Conservation (phyloP, 2,888 invertebrate species). For the Caenorhabditis sulstoni region DNA sequence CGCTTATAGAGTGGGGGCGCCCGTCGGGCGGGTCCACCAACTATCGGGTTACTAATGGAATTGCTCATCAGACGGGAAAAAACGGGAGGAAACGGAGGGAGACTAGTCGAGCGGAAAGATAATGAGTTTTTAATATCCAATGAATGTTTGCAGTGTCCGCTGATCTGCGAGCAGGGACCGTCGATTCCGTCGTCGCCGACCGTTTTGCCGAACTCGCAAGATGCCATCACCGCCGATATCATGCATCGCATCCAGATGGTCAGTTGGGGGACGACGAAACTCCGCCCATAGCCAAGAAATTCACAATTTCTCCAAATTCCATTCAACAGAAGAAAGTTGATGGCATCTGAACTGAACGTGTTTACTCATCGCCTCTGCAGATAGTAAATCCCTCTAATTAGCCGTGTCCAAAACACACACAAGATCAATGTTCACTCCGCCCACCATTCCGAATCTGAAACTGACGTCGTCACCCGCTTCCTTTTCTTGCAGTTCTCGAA, state of each 20-base stretch:
- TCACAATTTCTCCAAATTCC: too few relatives aligned
- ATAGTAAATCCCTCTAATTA: too few relatives aligned
- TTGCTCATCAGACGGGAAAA: constrained; percentile 21
- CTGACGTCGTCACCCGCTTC: not conserved
- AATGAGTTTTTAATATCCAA: not conserved
- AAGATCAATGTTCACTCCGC: too few relatives aligned
- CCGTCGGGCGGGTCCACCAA: not conserved
- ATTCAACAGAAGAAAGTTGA: too few relatives aligned
- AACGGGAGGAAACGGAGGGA: not conserved
- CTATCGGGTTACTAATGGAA: constrained; percentile 23
- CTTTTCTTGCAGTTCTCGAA: constrained; percentile 46
- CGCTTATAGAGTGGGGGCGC: not conserved
- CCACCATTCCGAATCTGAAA: too few relatives aligned
- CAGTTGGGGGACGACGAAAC: too few relatives aligned
- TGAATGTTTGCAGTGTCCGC: constrained; percentile 72
- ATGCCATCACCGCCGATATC: constrained; percentile 73
- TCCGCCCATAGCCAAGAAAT: too few relatives aligned
- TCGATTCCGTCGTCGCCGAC: constrained; percentile 78
- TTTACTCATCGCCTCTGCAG: too few relatives aligned
- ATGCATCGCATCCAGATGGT: constrained; percentile 79
- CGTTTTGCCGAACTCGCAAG: not conserved
- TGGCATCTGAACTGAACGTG: too few relatives aligned
- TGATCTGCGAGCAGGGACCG: constrained; percentile 80
- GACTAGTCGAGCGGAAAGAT: constrained; percentile 1
- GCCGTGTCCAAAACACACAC: too few relatives aligned